Conservation (phyloP, 2,888 invertebrate species). For the Chrysina gloriosa region DNA sequence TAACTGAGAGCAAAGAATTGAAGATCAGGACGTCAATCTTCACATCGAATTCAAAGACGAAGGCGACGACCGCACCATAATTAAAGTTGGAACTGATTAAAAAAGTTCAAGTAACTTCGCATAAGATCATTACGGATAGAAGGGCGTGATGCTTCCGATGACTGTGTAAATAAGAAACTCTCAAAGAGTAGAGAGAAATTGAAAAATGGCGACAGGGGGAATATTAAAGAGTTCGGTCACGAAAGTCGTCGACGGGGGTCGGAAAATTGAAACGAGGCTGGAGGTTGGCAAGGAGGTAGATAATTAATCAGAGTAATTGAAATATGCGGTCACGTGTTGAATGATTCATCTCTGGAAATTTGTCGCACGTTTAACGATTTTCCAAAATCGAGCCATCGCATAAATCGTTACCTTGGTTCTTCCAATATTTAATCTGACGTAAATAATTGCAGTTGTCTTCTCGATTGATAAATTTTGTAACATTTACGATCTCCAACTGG, state of each 20-base stretch:
- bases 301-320: slow-evolving; percentile 53
- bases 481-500: too few relatives aligned
- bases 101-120: slow-evolving; percentile 59
- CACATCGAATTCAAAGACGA: slow-evolving; percentile 19
- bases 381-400: background rate
- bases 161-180: slow-evolving; percentile 58
- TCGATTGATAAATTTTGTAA: too few relatives aligned
- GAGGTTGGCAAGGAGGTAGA: slow-evolving; percentile 43
- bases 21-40: slow-evolving; percentile 18
- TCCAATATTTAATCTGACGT: background rate
- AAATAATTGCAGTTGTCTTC: background rate
- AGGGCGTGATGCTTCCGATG: slow-evolving; percentile 46
- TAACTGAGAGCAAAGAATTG: slow-evolving; percentile 6
- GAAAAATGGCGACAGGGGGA: slow-evolving; percentile 56
- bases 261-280: slow-evolving; percentile 52
- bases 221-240: slow-evolving; percentile 55
- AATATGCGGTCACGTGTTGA: slow-evolving; percentile 43
- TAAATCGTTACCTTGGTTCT: background rate
- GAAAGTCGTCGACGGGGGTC: slow-evolving; percentile 45
- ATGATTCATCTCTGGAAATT: slow-evolving; percentile 41
- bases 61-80: slow-evolving; percentile 50
- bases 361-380: slow-evolving; percentile 34
- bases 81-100: slow-evolving; percentile 59
- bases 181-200: slow-evolving; percentile 56
- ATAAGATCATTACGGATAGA: slow-evolving; percentile 57